Evolutionary conservation across 2,888 invertebrate genomes (phyloP).

Genomic region (Deilephila elpenor): DNA sequence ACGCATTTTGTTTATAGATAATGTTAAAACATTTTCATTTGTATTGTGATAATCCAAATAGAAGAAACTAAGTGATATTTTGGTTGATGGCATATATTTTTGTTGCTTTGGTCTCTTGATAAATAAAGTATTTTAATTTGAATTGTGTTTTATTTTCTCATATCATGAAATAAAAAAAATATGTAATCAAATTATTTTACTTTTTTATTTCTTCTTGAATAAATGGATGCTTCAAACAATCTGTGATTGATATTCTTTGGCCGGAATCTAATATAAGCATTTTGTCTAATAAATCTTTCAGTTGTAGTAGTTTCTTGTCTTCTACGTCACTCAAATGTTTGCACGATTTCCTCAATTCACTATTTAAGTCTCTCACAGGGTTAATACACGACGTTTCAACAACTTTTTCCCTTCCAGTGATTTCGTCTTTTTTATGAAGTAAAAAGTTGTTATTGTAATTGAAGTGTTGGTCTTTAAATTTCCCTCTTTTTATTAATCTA

Average conservation of each 20-base stretch:
- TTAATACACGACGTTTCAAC: constrained; percentile 95
- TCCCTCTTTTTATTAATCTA: constrained; percentile 95
- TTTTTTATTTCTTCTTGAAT: constrained; percentile 82
- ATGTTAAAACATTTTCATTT: constrained; percentile 64
- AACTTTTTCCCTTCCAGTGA: constrained; percentile 98
- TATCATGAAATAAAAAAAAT: constrained; percentile 35
- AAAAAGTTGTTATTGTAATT: constrained; percentile 98
- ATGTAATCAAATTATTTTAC: constrained; percentile 41
- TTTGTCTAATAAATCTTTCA: constrained; percentile 96
- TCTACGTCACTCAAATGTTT: constrained; percentile 93
- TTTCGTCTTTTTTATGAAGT: constrained; percentile 98
- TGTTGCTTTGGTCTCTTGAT: constrained; percentile 74
- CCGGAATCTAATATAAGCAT: constrained; percentile 95
- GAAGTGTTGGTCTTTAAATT: constrained; percentile 98
- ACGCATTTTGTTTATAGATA: constrained; percentile 39
- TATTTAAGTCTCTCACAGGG: constrained; percentile 91
- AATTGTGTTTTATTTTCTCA: constrained; percentile 56
- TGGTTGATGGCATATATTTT: constrained; percentile 77
- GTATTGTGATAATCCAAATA: constrained; percentile 74
- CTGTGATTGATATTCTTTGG: constrained; percentile 94
- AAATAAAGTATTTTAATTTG: constrained; percentile 60
- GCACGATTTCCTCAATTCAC: constrained; percentile 92
- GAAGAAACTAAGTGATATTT: constrained; percentile 72
- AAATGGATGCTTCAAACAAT: constrained; percentile 96
- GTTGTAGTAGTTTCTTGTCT: constrained; percentile 93